Conservation (phyloP, 2,113 vertebrate genomes). For the Hystrix brachyura region DNA sequence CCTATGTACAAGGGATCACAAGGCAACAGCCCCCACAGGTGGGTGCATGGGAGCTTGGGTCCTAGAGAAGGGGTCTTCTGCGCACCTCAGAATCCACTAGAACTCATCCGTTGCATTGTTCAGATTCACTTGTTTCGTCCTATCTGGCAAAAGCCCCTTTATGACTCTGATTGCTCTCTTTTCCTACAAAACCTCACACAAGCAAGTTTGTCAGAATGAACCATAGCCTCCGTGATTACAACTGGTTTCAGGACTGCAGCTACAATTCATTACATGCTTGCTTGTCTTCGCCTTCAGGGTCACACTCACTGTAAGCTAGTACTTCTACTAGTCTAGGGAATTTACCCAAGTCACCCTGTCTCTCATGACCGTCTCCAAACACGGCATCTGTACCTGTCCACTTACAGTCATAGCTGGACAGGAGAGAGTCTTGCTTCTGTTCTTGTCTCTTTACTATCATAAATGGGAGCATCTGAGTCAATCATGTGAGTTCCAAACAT, state of each 20-base stretch:
- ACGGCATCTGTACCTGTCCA: neutral
- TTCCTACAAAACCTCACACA: neutral
- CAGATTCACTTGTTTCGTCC: neutral
- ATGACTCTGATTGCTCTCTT: neutral
- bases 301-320: neutral
- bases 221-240: neutral
- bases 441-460: neutral
- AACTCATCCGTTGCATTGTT: neutral
- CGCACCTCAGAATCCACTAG: neutral
- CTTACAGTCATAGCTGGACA: neutral
- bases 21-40: neutral
- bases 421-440: neutral
- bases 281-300: neutral
- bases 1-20: neutral
- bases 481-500: neutral
- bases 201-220: neutral
- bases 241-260: neutral
- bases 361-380: neutral
- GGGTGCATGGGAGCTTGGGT: neutral
- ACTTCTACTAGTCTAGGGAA: neutral
- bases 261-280: neutral
- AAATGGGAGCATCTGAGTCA: neutral
- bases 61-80: neutral
- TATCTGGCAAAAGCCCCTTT: neutral
- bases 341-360: neutral